Conservation (phyloP, 2,797 vertebrate species). For the Podargus strigoides region DNA sequence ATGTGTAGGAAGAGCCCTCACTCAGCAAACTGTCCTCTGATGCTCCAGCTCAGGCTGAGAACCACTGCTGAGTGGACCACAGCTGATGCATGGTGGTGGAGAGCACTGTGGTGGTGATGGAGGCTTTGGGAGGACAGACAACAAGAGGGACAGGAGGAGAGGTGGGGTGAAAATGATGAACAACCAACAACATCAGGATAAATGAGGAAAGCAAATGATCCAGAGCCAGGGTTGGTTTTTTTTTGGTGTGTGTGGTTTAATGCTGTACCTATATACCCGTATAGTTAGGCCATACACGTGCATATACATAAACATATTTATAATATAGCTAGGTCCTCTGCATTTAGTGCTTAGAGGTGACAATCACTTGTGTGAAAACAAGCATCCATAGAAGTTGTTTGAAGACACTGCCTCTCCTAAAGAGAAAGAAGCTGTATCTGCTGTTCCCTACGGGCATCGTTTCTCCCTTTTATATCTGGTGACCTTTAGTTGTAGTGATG, state of each 20-base stretch:
- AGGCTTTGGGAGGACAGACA: not conserved
- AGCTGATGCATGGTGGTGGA: not conserved
- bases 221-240: accelerated
- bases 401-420: not conserved
- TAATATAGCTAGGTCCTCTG: not conserved
- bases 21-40: not conserved
- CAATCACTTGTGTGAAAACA: not conserved
- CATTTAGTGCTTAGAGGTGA: not conserved
- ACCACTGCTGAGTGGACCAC: not conserved
- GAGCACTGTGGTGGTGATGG: not conserved
- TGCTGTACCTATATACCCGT: not conserved
- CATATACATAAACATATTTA: not conserved
- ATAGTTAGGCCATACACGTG: not conserved
- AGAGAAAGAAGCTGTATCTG: not conserved
- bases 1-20: not conserved
- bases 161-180: not conserved
- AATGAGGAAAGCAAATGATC: not conserved
- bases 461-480: not conserved
- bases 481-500: not conserved
- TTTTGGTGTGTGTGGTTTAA: not conserved
- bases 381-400: not conserved
- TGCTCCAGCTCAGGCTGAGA: not conserved
- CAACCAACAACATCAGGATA: not conserved
- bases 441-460: not conserved
- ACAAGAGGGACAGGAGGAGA: not conserved